Base-by-base conservation (phyloP, 2,888 invertebrate species). In the Platynereis dumerilii region DNA sequence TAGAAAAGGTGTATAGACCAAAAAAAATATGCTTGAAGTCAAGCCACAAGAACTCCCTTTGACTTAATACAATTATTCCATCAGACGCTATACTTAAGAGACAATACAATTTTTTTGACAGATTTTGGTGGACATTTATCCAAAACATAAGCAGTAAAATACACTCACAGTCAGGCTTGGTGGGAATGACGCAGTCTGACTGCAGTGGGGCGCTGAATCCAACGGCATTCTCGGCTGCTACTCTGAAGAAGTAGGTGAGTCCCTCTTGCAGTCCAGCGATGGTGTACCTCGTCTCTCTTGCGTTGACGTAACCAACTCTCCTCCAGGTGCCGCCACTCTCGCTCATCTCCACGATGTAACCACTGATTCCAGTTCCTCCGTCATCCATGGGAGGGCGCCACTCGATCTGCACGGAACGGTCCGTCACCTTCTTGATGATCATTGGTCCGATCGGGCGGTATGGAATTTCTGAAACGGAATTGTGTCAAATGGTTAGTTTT, bases 301-400 rank as follows among this genome's bases (percentile, higher is more conserved):
- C 61, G 48, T 65, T 56, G n/a, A 67, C 67, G 60, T 74, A 74
- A 26, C 73, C 74, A 12, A 74, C 72, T 64, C 74, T 66, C 29
- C 53, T 65, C 73, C 73, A 73, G 10, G 29, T 34, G 2, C 70
- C 72, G 2, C 66, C 65, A 34, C 65, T 64, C 53, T 70, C 68
- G 29, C 66, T 63, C 74, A 74, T 74, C 69, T 74, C 74, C 10
- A 84, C 71, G 63, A 80, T 75, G 72, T 84, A 84, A n/a, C 78
- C 75, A 39, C 76, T 75, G 61, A 85, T 73, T 52, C 79, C 76
- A 26, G 74, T 70, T 26, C 82, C 83, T 17, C 84, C 84, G 66
- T 84, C 80, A 64, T 84, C 81, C 26, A 79, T 74, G 0, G 87
- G 86, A 58, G 85, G 80, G 56, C 81, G 79, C 86, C 86, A 86